Evolutionary conservation across 2,797 vertebrate genomes (phyloP).

Genomic region (Epinephelus awoara): DNA sequence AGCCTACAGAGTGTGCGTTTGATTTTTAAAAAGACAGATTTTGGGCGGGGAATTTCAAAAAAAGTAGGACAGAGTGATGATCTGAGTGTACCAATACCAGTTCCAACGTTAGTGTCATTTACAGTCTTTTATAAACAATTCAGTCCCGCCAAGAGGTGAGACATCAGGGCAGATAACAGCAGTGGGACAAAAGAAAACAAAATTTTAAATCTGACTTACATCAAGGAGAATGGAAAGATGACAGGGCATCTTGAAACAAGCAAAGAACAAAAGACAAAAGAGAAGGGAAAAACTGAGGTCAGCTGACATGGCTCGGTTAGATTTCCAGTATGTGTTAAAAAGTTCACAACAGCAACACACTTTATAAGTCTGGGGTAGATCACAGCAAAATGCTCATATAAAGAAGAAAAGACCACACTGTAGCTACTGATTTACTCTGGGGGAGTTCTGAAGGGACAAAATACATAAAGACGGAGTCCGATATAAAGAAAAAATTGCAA

Average conservation of each 20-base stretch:
- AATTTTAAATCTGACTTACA: background rate
- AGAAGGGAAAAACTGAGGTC: conserved; percentile 75
- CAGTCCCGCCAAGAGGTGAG: conserved; percentile 30
- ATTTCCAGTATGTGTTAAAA: conserved; percentile 77
- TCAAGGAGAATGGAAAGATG: conserved; percentile 6
- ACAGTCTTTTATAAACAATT: conserved; percentile 11
- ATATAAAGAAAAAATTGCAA: background rate
- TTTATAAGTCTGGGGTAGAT: conserved; percentile 51
- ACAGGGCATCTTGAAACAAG: conserved; percentile 35
- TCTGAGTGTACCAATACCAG: conserved; percentile 15
- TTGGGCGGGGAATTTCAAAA: background rate
- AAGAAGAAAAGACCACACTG: conserved; percentile 27
- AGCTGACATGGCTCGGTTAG: conserved; percentile 79
- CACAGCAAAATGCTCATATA: conserved; percentile 56
- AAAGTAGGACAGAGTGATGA: conserved; percentile 4
- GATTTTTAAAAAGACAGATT: conserved; percentile 14
- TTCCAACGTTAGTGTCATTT: conserved; percentile 27
- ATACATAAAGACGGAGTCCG: conserved; percentile 14
- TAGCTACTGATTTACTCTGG: conserved; percentile 12
- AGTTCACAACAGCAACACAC: conserved; percentile 67
- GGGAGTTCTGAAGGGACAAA: conserved; percentile 24
- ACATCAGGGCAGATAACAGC: conserved; percentile 49
- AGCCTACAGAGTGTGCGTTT: background rate
- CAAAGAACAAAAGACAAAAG: conserved; percentile 27
- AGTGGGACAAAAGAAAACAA: conserved; percentile 40